Evolutionary conservation across 2,113 vertebrate genomes (phyloP).

Genomic region (Phyllostomus discolor): DNA sequence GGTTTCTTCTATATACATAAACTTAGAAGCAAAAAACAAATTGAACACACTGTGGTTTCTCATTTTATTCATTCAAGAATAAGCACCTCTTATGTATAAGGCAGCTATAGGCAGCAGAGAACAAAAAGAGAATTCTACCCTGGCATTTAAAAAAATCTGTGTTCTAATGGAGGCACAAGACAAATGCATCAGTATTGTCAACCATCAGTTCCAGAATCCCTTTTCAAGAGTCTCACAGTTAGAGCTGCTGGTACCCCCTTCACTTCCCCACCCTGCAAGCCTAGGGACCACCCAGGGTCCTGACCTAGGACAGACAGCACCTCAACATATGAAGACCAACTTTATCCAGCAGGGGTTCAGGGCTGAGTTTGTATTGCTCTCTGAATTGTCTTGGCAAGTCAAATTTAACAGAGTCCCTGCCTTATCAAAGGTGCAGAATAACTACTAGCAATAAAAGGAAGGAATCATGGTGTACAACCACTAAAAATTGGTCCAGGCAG

Average conservation of each 20-base stretch:
- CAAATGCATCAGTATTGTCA: conserved; percentile 7
- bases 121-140: conserved; percentile 35
- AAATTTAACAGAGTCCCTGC: not conserved
- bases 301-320: not conserved
- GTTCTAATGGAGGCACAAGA: conserved; percentile 30
- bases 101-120: conserved; percentile 16
- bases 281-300: conserved; percentile 53
- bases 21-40: conserved; percentile 66
- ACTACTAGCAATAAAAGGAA: not conserved
- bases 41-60: conserved; percentile 45
- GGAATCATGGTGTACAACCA: not conserved
- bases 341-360: not conserved
- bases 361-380: not conserved
- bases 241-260: not conserved
- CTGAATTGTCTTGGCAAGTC: conserved; percentile 16
- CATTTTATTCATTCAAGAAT: conserved; percentile 55
- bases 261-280: not conserved
- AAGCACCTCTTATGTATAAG: conserved; percentile 13
- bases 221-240: conserved; percentile 10
- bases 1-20: conserved; percentile 70
- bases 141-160: conserved; percentile 49
- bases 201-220: not conserved
- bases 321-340: not conserved
- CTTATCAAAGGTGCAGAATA: not conserved
- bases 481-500: not conserved